Evolutionary conservation across 1,140 invertebrate species (phyloP).

Genomic region (Caenorhabditis remanei): DNA sequence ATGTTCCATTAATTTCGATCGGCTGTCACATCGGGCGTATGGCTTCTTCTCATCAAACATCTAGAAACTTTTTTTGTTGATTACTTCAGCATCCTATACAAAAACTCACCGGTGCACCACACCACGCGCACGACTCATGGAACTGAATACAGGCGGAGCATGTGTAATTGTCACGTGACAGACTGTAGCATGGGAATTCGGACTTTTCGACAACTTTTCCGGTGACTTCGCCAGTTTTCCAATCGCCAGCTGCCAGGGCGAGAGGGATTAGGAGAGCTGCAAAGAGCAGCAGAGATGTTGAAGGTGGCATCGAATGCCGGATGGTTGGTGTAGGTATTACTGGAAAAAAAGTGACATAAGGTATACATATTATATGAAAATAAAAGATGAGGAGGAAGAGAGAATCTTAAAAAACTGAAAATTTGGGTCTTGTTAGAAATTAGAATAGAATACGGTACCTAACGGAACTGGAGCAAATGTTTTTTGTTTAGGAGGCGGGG

Average conservation of each 20-base stretch:
- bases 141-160: constrained; percentile 75
- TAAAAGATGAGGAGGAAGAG: neutral
- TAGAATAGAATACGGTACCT: too few relatives aligned
- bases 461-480: too few relatives aligned
- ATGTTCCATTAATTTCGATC: constrained; percentile 71
- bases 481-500: too few relatives aligned
- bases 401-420: neutral
- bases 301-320: constrained; percentile 35
- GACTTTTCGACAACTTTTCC: constrained; percentile 69
- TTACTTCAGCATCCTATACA: neutral
- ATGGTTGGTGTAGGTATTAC: neutral
- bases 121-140: constrained; percentile 78
- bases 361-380: neutral
- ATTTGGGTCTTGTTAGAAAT: neutral
- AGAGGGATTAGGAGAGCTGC: neutral
- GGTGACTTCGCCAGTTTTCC: constrained; percentile 26
- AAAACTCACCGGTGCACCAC: constrained; percentile 70
- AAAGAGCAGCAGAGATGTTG: neutral
- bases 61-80: constrained; percentile 60
- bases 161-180: constrained; percentile 76
- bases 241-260: constrained; percentile 33
- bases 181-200: constrained; percentile 77
- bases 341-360: neutral
- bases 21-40: constrained; percentile 74
- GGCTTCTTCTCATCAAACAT: constrained; percentile 76